A percentile compares a stretch with the other conserved stretches of the same genome.
Conservation (phyloP, 2,797 vertebrate genomes). For the Danio jaintianensis region DNA sequence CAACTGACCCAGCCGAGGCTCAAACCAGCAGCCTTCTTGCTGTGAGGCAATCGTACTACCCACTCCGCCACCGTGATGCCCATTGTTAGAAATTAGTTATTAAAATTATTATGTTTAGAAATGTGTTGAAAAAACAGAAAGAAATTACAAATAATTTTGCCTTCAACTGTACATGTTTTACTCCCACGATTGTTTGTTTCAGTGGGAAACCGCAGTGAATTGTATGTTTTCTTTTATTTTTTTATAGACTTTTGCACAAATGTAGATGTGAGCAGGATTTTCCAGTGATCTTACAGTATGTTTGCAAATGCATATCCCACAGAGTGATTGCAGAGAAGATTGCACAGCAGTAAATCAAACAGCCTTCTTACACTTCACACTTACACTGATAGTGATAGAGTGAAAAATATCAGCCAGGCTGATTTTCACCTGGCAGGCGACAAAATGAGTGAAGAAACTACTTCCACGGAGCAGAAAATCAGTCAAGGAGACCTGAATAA, state of each 20-base stretch:
- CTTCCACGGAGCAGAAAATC: background rate
- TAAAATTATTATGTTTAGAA: no score
- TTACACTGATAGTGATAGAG: background rate
- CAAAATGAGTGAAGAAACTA: background rate
- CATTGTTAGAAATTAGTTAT: no score
- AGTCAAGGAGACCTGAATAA: no score
- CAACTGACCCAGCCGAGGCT: no score
- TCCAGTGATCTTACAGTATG: background rate
- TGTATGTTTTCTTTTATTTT: no score
- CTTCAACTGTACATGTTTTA: background rate
- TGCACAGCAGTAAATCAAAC: background rate
- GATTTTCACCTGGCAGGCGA: conserved; percentile 2
- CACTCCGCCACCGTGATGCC: no score
- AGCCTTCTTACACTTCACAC: background rate
- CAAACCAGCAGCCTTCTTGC: no score
- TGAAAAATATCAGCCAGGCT: background rate
- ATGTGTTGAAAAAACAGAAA: no score
- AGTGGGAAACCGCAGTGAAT: background rate
- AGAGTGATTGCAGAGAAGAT: background rate
- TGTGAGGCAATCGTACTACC: no score
- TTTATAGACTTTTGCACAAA: background rate
- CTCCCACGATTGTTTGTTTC: background rate
- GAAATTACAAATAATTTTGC: no score
- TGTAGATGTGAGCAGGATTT: background rate
- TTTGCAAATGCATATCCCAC: background rate